Percentiles rank a stretch among this genome's conserved stretches.
Evolutionary conservation across 1,140 invertebrate species (phyloP).

Genomic region (Eciton burchellii): DNA sequence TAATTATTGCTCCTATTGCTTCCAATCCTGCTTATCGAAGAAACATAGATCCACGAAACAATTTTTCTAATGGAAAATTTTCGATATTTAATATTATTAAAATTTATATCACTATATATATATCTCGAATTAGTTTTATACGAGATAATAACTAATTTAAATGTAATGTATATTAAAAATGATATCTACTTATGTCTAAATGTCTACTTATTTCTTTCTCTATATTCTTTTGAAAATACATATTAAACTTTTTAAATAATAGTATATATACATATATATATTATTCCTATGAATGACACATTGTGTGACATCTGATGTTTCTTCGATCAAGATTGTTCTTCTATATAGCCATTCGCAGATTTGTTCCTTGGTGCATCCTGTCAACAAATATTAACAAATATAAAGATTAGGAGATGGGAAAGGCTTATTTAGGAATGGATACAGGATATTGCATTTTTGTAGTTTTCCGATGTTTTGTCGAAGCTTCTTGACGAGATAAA

Average conservation of each 20-base stretch:
- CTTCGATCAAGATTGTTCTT: slow-evolving; percentile 58
- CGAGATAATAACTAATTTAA: not conserved
- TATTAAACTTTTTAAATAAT: slow-evolving; percentile 1
- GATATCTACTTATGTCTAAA: not conserved
- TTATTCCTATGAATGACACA: slow-evolving; percentile 1
- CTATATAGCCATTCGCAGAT: not conserved
- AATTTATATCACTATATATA: no score
- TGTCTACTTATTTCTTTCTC: no score
- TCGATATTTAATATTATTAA: no score
- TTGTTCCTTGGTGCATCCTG: slow-evolving; percentile 34
- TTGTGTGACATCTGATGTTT: slow-evolving; percentile 51
- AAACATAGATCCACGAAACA: slow-evolving; percentile 63
- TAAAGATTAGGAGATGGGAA: slow-evolving; percentile 33
- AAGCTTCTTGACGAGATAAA: slow-evolving; percentile 28
- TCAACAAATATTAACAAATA: slow-evolving; percentile 50
- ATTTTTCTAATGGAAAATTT: not conserved
- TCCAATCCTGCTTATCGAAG: slow-evolving; percentile 69
- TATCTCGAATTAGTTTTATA: no score
- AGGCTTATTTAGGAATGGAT: slow-evolving; percentile 39
- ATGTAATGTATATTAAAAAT: not conserved
- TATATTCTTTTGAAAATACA: no score
- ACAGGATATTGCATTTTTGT: slow-evolving; percentile 47
- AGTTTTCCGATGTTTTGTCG: slow-evolving; percentile 50
- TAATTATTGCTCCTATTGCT: slow-evolving; percentile 28
- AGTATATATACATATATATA: not conserved